Evolutionary conservation across 2,797 vertebrate species (phyloP), one percentile per base, ranked within the genome.

Genomic region (Sebastiscus albofasciatus): DNA sequence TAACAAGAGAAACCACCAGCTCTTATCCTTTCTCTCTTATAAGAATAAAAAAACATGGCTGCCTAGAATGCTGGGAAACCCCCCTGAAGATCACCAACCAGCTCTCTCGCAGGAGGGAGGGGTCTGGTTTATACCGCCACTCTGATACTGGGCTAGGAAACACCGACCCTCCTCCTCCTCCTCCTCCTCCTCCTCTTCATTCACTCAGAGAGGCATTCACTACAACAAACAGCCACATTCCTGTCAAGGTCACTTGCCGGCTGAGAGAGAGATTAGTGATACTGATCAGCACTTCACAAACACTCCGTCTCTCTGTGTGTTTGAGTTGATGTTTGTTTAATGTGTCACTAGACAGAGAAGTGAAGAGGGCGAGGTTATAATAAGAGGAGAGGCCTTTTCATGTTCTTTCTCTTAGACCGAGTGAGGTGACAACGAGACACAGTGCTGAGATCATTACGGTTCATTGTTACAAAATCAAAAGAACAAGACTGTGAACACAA

Each of bases 181-280:
- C n/a, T 14, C 46, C 26, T 10, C 1, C 62, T n/a, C 36, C 80
- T 60, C 66, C 60, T 52, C 75, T 54, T 62, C 74, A 81, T 81
- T 85, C 80, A 85, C 56, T 24, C 79, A 46, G 42, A n/a, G 22
- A 67, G 68, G 64, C 67, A 73, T 82, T 82, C 79, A 79, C 84
- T 86, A 82, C 79, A 82, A 83, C 79, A 80, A 83, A 71, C 74
- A 66, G 73, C 24, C 76, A 80, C 83, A 83, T 78, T 86, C 83
- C 76, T 85, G 13, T 64, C 77, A 83, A 88, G 86, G 86, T 83
- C 80, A 75, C 31, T 56, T 26, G 1, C 49, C 64, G 3, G 4
- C 76, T 61, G 42, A 1, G 65, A 59, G 58, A 59, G 58, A 73
- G 83, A 71, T 56, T 16, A 58, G 66, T 12, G 82, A 80, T 56